Evolutionary conservation across 2,113 vertebrate species (phyloP), one percentile per base, ranked within the genome.

Genomic region (Hippocampus guttulatus): DNA sequence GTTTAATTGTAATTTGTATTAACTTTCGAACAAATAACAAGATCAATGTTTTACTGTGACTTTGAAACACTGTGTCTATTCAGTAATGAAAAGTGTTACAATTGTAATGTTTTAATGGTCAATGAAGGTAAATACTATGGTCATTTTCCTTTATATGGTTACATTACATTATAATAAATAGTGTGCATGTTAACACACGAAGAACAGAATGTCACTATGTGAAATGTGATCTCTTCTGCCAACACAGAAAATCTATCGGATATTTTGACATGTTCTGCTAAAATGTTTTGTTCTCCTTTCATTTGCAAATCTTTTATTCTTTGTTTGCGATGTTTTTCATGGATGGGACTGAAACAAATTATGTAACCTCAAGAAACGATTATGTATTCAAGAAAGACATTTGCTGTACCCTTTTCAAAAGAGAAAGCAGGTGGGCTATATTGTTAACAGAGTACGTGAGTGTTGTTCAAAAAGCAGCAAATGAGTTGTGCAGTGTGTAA

Each of bases 321-420:
- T 84, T 87, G 70, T 71, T 83, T 92, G 89, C 70, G 75, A 75
- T 84, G 81, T 76, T 90, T 81, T 82, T 79, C 74, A 83, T 85
- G 81, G 76, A 71, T 86, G 87, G 84, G 75, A 88, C 85, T 63
- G 85, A 77, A 90, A 21, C 81, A 86, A 84, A 84, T 75, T 85
- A 70, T 64, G 67, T 65, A 65, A 78, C 81, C 69, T 80, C 64
- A 82, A 76, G 84, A 91, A 80, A 81, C 82, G 83, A 85, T 71
- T 75, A 55, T 67, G 58, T 79, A 49, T 75, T 67, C 5, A 69
- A 62, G 74, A 27, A 64, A 72, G 12, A 69, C 60, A 45, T 68
- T 76, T 77, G 33, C 75, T 76, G 64, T 71, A 69, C 70, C 20
- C 66, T 57, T 72, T 70, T 41, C 60, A 75, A 75, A 76, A 68